Evolutionary conservation across 2,888 invertebrate species (phyloP).

Genomic region (Rhaphigaster nebulosa): DNA sequence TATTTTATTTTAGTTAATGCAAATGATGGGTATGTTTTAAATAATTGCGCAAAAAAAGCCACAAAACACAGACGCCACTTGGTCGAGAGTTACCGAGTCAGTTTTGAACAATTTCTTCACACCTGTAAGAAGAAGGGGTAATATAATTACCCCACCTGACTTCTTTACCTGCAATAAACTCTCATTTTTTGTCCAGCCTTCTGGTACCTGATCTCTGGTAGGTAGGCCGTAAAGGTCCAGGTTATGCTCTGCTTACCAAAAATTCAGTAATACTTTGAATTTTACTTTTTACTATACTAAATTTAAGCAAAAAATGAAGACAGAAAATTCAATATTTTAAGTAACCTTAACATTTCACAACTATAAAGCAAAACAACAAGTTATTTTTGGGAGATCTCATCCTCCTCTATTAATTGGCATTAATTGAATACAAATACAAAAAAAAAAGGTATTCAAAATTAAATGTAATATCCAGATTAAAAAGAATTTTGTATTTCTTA

Average conservation of each 20-base stretch:
- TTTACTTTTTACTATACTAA: background rate
- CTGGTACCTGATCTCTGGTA: constrained; percentile 24
- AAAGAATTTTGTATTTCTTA: too few relatives aligned
- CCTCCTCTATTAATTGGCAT: too few relatives aligned
- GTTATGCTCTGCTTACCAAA: background rate
- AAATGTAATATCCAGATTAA: too few relatives aligned
- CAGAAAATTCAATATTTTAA: too few relatives aligned
- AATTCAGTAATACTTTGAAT: background rate
- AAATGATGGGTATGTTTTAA: constrained; percentile 37
- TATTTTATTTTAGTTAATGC: background rate
- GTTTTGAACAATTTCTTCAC: constrained; percentile 51
- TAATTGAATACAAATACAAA: too few relatives aligned
- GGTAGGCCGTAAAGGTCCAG: background rate
- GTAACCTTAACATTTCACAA: too few relatives aligned
- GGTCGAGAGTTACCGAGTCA: background rate
- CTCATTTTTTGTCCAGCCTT: background rate
- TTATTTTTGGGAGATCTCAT: too few relatives aligned
- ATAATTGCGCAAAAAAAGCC: constrained; percentile 44
- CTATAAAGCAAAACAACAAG: too few relatives aligned
- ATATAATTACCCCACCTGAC: constrained; percentile 29
- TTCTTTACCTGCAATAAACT: constrained; percentile 47
- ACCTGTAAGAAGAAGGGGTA: constrained; percentile 37
- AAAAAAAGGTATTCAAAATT: too few relatives aligned
- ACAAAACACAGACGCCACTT: background rate
- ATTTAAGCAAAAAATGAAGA: too few relatives aligned